Conservation (phyloP, 2,797 vertebrate genomes). For the Apogon talboti region DNA sequence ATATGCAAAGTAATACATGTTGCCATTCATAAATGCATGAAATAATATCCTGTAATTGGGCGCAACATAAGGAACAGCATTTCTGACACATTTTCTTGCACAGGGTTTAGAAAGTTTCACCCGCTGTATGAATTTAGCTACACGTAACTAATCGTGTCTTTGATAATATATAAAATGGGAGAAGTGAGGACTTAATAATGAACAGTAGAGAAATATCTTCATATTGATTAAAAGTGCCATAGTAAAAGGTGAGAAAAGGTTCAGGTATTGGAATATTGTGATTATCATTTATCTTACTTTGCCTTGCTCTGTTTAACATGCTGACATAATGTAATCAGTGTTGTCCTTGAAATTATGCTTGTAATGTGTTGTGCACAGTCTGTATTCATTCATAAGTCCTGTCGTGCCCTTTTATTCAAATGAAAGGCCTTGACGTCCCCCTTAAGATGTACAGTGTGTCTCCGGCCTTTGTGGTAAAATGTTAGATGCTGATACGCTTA, state of each 20-base stretch:
- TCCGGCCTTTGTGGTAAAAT: neutral
- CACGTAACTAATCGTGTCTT: neutral
- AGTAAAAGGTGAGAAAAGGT: slow-evolving; percentile 31
- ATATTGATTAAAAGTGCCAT: slow-evolving; percentile 37
- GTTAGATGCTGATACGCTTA: neutral
- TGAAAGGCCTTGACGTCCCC: neutral
- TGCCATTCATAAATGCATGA: too few species aligned
- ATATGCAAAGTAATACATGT: too few species aligned
- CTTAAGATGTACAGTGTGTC: neutral
- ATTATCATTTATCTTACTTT: slow-evolving; percentile 50
- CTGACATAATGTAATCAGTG: slow-evolving; percentile 22
- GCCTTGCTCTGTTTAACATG: slow-evolving; percentile 57
- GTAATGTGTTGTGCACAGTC: neutral
- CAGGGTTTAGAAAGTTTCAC: too few species aligned
- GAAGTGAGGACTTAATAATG: slow-evolving; percentile 11
- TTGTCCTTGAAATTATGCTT: slow-evolving; percentile 34
- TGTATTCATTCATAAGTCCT: neutral
- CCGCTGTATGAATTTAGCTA: neutral
- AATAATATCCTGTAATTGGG: too few species aligned
- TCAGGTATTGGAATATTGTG: slow-evolving; percentile 42
- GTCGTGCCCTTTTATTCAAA: neutral
- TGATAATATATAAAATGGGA: too few species aligned
- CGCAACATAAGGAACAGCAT: too few species aligned
- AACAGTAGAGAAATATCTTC: slow-evolving; percentile 26
- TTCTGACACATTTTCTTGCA: too few species aligned